These are phyloP conservation scores for Himantopus leucocephalus DNA, from an alignment of 2,113 vertebrate species.

Conservation along the genomic window DNA sequence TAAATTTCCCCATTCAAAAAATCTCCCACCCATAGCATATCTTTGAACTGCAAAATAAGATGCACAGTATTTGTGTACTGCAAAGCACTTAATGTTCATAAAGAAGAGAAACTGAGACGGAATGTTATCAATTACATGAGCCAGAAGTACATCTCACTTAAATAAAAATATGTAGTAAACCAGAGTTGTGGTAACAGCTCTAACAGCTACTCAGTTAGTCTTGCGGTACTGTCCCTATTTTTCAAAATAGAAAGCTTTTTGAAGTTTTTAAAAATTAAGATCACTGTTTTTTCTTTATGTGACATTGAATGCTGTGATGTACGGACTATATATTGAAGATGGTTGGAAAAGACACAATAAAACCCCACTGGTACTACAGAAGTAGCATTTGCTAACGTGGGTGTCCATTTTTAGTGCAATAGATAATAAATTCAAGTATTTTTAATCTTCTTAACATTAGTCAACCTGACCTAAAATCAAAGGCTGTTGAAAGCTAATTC, in stretches of 20 bases:
- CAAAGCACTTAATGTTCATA: not conserved
- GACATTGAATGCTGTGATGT: not conserved
- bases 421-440: not conserved
- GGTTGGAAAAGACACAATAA: not conserved
- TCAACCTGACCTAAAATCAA: slow-evolving; percentile 4
- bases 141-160: not conserved
- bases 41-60: not conserved
- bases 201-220: not conserved
- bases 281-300: not conserved
- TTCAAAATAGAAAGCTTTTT: not conserved
- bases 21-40: not conserved
- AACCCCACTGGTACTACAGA: not conserved
- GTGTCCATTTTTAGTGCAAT: not conserved
- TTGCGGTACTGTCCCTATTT: not conserved
- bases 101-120: not conserved
- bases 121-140: not conserved
- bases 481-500: not conserved
- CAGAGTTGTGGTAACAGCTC: not conserved
- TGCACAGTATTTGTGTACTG: not conserved
- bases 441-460: slow-evolving; percentile 21
- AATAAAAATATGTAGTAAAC: not conserved
- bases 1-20: not conserved
- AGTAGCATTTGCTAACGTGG: not conserved
- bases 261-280: not conserved
- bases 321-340: not conserved